Evolutionary conservation across 2,797 vertebrate genomes (phyloP), one percentile per base, ranked within the genome.

Genomic region (Erpetoichthys calabaricus): DNA sequence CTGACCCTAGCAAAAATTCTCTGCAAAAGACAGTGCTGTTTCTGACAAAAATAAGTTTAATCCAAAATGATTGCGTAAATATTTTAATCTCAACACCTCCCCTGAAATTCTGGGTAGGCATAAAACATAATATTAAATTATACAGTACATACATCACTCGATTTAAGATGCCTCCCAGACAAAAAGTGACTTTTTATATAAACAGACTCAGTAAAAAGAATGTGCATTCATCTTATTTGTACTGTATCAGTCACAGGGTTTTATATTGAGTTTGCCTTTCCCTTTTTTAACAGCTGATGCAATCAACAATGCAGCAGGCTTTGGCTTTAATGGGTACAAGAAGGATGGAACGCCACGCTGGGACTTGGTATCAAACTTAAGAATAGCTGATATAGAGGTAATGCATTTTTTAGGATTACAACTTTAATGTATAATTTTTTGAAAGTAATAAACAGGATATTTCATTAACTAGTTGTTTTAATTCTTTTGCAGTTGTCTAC

Each of bases 241-340:
- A 44, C 45, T 4, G 41, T 10, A 25, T 52, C 45, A 47, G 5
- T 51, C n/a, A 50, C 6, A 9, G 52, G 42, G 47, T 5, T 8
- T 44, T 7, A 25, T 25, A 25, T 25, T 25, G 25, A 25, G 25
- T 25, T n/a, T 49, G 3, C 3, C 47, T 4, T 49, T 1, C 47
- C n/a, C 6, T 7, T 59, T 60, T 57, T 56, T 46, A 45, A 47
- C 70, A 99, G 96, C 96, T 60, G 95, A 99, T 60, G 91, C 96
- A 47, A 98, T 98, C 70, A 97, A 99, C 77, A 99, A 99, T 7
- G 94, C 96, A 1, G 96, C 96, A 1, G 96, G 96, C 53, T 97
- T 99, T 60, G 96, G 96, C 51, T 99, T 99, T 72, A 90, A 91
- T 69, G 95, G 95, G 9, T 98, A 94, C 41, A 88, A 90, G 70